phyloP scores from a whole-genome alignment of 2,113 vertebrate genomes.

The Orycteropus afer region DNA sequence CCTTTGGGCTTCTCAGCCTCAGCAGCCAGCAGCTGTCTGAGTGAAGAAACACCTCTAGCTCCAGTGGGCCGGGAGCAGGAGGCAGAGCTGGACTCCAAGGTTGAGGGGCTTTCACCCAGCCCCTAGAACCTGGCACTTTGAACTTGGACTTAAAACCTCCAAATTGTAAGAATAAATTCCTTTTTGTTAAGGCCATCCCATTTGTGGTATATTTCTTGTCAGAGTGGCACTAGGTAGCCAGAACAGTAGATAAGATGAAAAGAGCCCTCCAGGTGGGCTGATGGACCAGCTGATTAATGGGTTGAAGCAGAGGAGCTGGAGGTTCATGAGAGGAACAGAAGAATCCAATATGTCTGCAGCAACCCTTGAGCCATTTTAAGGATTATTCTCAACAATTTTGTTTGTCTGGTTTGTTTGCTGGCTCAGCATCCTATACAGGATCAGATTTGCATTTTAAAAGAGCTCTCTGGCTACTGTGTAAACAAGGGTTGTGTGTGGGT shows the following conservation, averaged over 20 bases:
- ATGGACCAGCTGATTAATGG: neutral
- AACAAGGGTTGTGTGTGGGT: neutral
- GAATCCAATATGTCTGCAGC: neutral
- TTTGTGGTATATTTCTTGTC: too few species aligned
- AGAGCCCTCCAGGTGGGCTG: neutral
- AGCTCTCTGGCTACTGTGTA: neutral
- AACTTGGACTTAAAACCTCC: too few species aligned
- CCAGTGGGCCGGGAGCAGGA: too few species aligned
- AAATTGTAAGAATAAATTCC: too few species aligned
- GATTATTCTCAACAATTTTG: neutral
- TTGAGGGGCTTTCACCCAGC: too few species aligned
- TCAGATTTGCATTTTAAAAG: constrained; percentile 45
- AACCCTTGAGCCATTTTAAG: neutral
- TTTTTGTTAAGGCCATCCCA: too few species aligned
- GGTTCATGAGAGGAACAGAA: neutral
- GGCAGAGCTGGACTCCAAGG: too few species aligned
- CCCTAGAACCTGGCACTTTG: too few species aligned
- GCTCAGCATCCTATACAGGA: neutral
- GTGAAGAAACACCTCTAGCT: too few species aligned
- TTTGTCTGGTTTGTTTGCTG: constrained; percentile 19
- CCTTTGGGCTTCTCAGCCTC: too few species aligned
- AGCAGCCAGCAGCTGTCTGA: too few species aligned
- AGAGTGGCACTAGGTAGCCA: too few species aligned
- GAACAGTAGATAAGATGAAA: neutral
- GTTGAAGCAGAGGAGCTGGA: neutral